Evolutionary conservation across 2,113 vertebrate species (phyloP).

Genomic region (Bucco capensis): DNA sequence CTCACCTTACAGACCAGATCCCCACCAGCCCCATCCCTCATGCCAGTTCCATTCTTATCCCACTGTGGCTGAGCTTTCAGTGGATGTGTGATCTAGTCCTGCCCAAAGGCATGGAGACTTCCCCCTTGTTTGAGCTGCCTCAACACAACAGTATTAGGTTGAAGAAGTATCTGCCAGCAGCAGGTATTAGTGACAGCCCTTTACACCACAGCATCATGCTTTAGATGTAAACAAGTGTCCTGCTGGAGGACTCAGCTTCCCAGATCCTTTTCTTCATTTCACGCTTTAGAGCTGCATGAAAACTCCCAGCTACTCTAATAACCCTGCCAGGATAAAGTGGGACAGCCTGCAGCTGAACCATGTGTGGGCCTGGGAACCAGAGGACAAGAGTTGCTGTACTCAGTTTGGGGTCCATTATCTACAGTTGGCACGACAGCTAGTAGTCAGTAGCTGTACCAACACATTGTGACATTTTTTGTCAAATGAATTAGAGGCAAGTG

Average conservation of each 20-base stretch:
- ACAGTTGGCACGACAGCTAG: background rate
- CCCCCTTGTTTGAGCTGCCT: background rate
- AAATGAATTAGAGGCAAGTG: background rate
- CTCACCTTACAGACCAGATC: background rate
- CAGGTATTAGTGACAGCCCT: background rate
- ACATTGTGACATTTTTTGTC: background rate
- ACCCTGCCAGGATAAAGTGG: background rate
- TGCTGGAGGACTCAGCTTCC: background rate
- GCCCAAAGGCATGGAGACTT: background rate
- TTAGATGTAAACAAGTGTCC: background rate
- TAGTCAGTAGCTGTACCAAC: background rate
- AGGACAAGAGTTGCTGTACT: background rate
- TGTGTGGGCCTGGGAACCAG: background rate
- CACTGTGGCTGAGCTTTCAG: background rate
- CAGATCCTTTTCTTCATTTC: background rate
- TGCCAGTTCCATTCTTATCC: background rate
- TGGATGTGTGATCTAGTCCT: background rate
- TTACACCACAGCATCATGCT: background rate
- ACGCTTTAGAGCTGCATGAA: background rate
- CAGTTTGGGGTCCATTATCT: background rate
- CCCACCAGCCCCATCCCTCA: background rate
- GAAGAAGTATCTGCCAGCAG: background rate
- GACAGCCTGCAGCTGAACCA: background rate
- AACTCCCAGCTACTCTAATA: background rate
- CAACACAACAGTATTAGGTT: background rate